Evolutionary conservation across 2,888 invertebrate genomes (phyloP), one percentile per base, ranked within the genome.

Genomic region (Ichneumoninae sp.): DNA sequence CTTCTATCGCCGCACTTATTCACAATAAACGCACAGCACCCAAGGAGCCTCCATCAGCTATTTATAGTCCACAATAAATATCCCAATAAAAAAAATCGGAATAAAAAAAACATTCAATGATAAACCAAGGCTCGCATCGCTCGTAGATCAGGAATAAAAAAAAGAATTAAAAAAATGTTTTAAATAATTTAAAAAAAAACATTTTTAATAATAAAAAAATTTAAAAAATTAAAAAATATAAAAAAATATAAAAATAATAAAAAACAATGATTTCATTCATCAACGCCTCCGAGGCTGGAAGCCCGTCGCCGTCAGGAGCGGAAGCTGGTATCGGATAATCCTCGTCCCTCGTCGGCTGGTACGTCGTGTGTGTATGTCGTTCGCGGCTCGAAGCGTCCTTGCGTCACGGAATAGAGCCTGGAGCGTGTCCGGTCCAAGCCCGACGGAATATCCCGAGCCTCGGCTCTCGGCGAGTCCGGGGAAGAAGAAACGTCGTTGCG

Each of bases 381-480:
- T 66, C 26, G 78, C 75, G 60, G 81, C 83, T 78, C 54, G 26
- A 76, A 78, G 78, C 70, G 86, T 83, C 86, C 86, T 86, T 86
- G 86, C 81, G 70, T 70, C 54, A 68, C 26, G 68, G 69, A 40
- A 73, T 57, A 83, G 73, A 80, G 85, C 83, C 79, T 47, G 76
- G 65, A 66, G 83, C 80, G 73, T 83, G 79, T 77, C 73, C 76
- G 75, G 79, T 80, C 77, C 63, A 47, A 16, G 74, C 26, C 22
- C 16, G 22, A 40, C 71, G 60, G 71, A 57, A 71, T 44, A 19
- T n/a, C 36, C 22, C 7, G 16, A 8, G 10, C 19, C 30, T 60
- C 22, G 13, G 44, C 4, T 10, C 44, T 47, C 47, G 0, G n/a
- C 57, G 33, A 47, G 73, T 33, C 63, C 1, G 74, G 19, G 74